Evolutionary conservation across 2,113 vertebrate genomes (phyloP), one percentile per base, ranked within the genome.

Genomic region (Gallinago paraguaiae): DNA sequence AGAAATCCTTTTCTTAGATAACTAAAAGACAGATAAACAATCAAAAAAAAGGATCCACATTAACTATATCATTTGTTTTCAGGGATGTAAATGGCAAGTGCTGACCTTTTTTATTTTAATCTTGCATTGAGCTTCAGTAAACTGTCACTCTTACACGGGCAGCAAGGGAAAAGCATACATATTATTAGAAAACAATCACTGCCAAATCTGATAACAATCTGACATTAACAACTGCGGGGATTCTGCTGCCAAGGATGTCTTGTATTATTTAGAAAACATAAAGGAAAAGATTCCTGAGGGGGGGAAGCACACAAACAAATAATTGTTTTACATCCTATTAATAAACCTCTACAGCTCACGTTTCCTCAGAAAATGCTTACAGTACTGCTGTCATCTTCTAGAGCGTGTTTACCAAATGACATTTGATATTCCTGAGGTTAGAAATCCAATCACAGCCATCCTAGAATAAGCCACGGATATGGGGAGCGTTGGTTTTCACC

Each of bases 131-230:
- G 46, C 84, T 96, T 90, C 78, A 92, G 92, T 64, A 88, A 96
- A 93, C 97, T 96, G 96, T 96, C 95, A 95, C 67, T 94, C 91
- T 82, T 23, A 76, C 45, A 65, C 3, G 56, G 79, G 93, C 88
- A 90, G 82, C 94, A 60, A 78, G 92, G 96, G 96, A 91, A 90
- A 94, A 90, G 82, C 91, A 90, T 35, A 74, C 92, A 77, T 67
- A 82, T 76, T 94, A 93, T 96, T 96, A 96, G 94, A 95, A 94
- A 96, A 96, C 88, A 96, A 95, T 95, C 96, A 90, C 95, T 96
- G 95, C 87, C 96, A 96, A 93, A 96, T 81, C 92, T 82, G 95
- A 95, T 97, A 97, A 93, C 94, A 92, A 94, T 94, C 96, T 96
- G 93, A 97, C 95, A 92, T 93, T 96, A 97, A 95, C 88, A 79